A percentile compares a stretch with the other conserved stretches of the same genome.
phyloP scores from a whole-genome alignment of 1,140 invertebrate species.

The Panagrolaimus sp. region DNA sequence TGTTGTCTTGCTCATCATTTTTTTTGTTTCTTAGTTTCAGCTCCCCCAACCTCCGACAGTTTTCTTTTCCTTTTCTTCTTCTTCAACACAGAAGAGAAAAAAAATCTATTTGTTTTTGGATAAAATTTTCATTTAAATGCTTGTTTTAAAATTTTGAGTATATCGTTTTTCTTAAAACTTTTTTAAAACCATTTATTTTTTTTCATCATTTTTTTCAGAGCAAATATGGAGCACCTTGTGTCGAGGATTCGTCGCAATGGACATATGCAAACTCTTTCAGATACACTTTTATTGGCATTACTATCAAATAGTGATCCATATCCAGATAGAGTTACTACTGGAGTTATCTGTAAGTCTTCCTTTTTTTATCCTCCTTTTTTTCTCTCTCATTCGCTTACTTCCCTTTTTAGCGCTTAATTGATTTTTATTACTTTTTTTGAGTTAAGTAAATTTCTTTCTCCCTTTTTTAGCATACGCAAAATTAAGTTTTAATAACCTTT shows the following conservation, averaged over 20 bases:
- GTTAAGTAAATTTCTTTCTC: neutral
- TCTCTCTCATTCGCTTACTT: neutral
- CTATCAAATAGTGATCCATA: constrained; percentile 37
- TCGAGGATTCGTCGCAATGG: constrained; percentile 28
- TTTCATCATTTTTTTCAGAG: constrained; percentile 12
- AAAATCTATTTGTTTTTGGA: too few species aligned
- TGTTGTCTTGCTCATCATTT: too few species aligned
- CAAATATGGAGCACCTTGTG: constrained; percentile 30
- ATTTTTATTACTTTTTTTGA: constrained; percentile 5
- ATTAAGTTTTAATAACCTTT: too few species aligned
- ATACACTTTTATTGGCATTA: constrained; percentile 34
- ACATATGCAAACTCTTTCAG: constrained; percentile 29
- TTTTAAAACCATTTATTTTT: neutral
- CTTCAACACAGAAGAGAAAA: too few species aligned
- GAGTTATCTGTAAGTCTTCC: constrained; percentile 46
- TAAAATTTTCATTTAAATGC: too few species aligned
- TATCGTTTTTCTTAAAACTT: too few species aligned
- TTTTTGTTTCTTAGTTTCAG: too few species aligned
- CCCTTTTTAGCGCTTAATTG: neutral
- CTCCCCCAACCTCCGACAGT: too few species aligned
- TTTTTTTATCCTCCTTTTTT: neutral
- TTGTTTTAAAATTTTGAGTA: too few species aligned
- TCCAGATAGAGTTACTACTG: constrained; percentile 33
- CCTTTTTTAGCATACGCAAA: neutral
- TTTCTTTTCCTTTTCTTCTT: too few species aligned